A percentile compares a stretch with the other conserved stretches of the same genome.
These are phyloP conservation scores for Clupea harengus DNA, from an alignment of 2,113 vertebrate genomes.

Conservation along the genomic window DNA sequence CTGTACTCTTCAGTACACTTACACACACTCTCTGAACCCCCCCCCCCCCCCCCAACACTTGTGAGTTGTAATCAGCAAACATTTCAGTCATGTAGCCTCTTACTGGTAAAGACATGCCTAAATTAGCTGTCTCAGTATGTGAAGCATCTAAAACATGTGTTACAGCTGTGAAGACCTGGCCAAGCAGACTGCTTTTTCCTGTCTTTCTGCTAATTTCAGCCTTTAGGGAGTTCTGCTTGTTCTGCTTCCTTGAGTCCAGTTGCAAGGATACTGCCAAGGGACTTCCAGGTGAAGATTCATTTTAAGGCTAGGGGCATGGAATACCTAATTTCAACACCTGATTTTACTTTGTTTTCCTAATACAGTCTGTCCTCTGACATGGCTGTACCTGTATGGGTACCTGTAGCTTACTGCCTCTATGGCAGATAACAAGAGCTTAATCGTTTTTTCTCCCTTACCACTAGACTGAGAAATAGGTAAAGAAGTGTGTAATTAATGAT, in stretches of 20 bases:
- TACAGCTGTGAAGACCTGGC: slow-evolving; percentile 6
- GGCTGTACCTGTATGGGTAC: background rate
- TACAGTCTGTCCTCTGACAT: background rate
- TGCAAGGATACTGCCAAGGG: background rate
- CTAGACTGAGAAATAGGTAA: background rate
- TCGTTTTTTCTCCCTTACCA: background rate
- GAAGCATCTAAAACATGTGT: background rate
- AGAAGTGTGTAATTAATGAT: background rate
- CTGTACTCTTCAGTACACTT: background rate
- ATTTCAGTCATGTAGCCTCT: background rate
- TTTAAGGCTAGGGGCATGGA: background rate
- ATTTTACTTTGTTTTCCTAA: background rate
- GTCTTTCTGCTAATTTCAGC: background rate
- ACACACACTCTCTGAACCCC: background rate
- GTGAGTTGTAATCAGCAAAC: background rate
- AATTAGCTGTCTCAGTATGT: background rate
- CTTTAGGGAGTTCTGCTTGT: background rate
- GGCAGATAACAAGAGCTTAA: background rate
- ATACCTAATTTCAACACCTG: background rate
- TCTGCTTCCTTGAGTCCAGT: background rate
- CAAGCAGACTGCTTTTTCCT: background rate
- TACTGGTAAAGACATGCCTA: background rate
- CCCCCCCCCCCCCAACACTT: background rate
- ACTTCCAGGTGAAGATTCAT: background rate
- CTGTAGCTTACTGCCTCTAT: background rate